Base-by-base conservation (phyloP, 2,888 invertebrate genomes). In the Rapana venosa region DNA sequence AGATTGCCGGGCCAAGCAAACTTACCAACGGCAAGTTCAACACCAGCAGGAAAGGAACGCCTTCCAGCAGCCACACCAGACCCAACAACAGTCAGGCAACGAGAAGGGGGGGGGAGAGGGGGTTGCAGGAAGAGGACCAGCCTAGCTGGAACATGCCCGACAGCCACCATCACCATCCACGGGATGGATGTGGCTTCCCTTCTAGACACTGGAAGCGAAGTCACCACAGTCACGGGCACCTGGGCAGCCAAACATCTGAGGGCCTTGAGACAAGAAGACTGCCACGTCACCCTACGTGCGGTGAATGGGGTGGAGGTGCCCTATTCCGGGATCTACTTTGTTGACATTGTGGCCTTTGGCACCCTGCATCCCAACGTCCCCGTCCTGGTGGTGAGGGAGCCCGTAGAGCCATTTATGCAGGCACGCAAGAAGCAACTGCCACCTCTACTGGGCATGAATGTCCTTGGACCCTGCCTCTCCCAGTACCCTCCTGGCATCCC, bases 201-300 rank as follows among this genome's bases (percentile, higher is more conserved):
- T 13, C 32, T 86, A 20, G 86, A 86, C 86, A 86, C 86, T 58
- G 61, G 66, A n/a, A 86, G 86, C 26, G 61, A 66, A 56, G 86
- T 86, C 47, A 86, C 86, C 61, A 86, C 86, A 13, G 66, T 86
- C 22, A 86, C 86, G 11, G 61, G 61, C 32, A 61, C 58, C 30
- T 86, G 58, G 58, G 20, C 32, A 0, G n/a, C 20, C 6, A 11
- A 58, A 15, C 32, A 86, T 26, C 32, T 61, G 86, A 58, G 35
- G 32, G 35, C 61, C 66, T 4, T 22, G 26, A 61, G 30, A 13
- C 58, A 13, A 32, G 56, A 32, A 22, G 30, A 35, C n/a, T n/a
- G 8, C 13, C 35, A 32, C 26, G 11, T 86, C 30, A 86, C 5
- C n/a, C 70, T 87, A 36, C 66, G 87, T 30, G 87, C 87, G 15